These are phyloP conservation scores for Mus spretus DNA, from an alignment of 2,797 vertebrate genomes.

Conservation along the genomic window DNA sequence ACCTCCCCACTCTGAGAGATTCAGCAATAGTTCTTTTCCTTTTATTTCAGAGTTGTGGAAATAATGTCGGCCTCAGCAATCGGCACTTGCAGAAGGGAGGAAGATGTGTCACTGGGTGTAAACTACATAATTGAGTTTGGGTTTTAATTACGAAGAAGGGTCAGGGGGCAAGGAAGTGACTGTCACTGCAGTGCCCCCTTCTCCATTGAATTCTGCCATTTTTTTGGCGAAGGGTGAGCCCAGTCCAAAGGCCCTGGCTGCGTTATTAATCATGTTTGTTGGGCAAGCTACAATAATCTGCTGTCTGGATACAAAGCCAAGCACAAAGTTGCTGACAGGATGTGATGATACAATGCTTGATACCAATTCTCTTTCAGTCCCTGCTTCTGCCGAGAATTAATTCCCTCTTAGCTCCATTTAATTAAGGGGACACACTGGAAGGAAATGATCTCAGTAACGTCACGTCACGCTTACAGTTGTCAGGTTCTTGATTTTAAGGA, in stretches of 20 bases:
- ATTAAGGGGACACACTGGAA: constrained; percentile 72
- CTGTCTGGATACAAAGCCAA: constrained; percentile 84
- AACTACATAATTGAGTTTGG: constrained; percentile 86
- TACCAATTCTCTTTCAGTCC: constrained; percentile 60
- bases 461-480: constrained; percentile 16
- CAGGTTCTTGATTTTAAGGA: constrained; percentile 57
- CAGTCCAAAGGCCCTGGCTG: constrained; percentile 84
- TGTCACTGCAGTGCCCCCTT: constrained; percentile 80
- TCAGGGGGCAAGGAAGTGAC: constrained; percentile 86
- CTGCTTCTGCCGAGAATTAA: constrained; percentile 44
- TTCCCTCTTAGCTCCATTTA: constrained; percentile 72
- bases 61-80: constrained; percentile 81
- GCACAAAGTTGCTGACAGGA: constrained; percentile 70
- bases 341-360: constrained; percentile 81
- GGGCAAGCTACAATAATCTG: constrained; percentile 87
- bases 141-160: constrained; percentile 88
- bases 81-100: constrained; percentile 74
- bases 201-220: constrained; percentile 84
- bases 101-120: constrained; percentile 77
- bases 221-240: constrained; percentile 85
- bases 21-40: constrained; percentile 72
- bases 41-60: constrained; percentile 84
- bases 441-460: constrained; percentile 60
- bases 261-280: constrained; percentile 90
- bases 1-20: constrained; percentile 71